Base-by-base conservation (phyloP, 2,797 vertebrate species). In the Anas georgica region DNA sequence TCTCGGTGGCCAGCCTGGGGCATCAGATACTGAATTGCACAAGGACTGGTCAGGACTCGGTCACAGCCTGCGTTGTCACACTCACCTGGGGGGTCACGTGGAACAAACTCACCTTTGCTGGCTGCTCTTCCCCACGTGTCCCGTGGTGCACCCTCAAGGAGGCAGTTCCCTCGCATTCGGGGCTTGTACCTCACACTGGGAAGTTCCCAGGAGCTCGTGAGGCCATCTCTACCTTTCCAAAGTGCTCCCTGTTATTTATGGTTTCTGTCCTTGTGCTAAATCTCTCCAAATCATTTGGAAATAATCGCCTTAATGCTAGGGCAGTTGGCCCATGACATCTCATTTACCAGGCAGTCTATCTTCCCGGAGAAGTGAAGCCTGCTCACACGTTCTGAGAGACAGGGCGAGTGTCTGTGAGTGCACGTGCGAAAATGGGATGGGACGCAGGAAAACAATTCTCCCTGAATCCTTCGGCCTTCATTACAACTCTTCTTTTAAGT, bases 381-480 rank as follows among this genome's bases (percentile, higher is more conserved):
- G 12, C 17, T 76, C 50, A 85, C 50, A 33, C 5, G n/a, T 29
- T 90, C 68, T 69, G 83, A 90, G 56, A 22, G 84, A 90, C 60
- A 83, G 64, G 59, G 33, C 13, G 22, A 63, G 39, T 5, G 63
- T 39, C 92, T 60, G 39, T 35, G 17, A 4, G 8, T 63, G 72
- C 29, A 39, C 0, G 5, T 46, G 39, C 23, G 56, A 80, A 80
- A 88, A 76, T 52, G 68, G 60, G 69, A 80, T 50, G 69, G 77
- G 64, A 74, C 52, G 80, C 41, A 16, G 70, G 97, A 97, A 98
- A 98, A 97, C 97, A 98, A 97, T 97, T 97, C 97, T 90, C 70
- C 83, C 86, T 12, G 12, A 93, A 97, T 96, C 98, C 97, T 98
- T 98, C 97, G 98, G 97, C 97, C 95, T 96, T 98, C 98, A 98